Evolutionary conservation across 92 coral and sea anemone species (phyloP).

Genomic region (Epizoanthus illoricatus): DNA sequence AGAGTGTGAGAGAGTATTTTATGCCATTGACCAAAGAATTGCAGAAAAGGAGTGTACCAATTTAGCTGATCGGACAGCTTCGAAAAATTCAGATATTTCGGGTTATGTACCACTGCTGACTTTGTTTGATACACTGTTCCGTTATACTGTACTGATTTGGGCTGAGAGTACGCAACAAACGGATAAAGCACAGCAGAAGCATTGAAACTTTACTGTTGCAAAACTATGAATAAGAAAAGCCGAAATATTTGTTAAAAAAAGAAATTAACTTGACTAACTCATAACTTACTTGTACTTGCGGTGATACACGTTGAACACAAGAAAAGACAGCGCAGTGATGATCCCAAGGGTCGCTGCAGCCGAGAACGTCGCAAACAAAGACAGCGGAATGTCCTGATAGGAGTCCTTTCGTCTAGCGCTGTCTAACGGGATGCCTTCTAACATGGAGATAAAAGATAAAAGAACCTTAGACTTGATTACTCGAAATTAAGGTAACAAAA

Average conservation of each 20-base stretch:
- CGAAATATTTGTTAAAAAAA: neutral
- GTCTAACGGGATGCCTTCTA: slow-evolving; percentile 49
- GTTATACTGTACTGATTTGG: too few relatives aligned
- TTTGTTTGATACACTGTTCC: too few relatives aligned
- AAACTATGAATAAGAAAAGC: too few relatives aligned
- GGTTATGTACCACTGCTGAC: too few relatives aligned
- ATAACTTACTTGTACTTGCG: slow-evolving; percentile 77
- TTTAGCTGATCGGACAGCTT: too few relatives aligned
- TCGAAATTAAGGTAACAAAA: neutral
- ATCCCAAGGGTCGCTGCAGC: slow-evolving; percentile 73
- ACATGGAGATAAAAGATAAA: neutral
- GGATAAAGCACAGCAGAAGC: too few relatives aligned
- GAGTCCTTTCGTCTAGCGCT: slow-evolving; percentile 11
- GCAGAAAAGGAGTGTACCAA: too few relatives aligned
- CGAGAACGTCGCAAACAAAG: slow-evolving; percentile 53
- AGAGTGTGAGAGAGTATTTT: too few relatives aligned
- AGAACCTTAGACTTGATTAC: neutral
- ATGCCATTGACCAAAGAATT: too few relatives aligned
- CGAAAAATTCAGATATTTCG: too few relatives aligned
- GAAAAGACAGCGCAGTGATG: slow-evolving; percentile 63
- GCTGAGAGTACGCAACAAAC: too few relatives aligned
- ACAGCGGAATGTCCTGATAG: slow-evolving; percentile 29
- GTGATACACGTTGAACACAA: slow-evolving; percentile 78
- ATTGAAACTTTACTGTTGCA: too few relatives aligned
- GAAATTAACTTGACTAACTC: neutral